phyloP scores from a whole-genome alignment of 1,140 invertebrate genomes.

The Zaprionus nigranus region DNA sequence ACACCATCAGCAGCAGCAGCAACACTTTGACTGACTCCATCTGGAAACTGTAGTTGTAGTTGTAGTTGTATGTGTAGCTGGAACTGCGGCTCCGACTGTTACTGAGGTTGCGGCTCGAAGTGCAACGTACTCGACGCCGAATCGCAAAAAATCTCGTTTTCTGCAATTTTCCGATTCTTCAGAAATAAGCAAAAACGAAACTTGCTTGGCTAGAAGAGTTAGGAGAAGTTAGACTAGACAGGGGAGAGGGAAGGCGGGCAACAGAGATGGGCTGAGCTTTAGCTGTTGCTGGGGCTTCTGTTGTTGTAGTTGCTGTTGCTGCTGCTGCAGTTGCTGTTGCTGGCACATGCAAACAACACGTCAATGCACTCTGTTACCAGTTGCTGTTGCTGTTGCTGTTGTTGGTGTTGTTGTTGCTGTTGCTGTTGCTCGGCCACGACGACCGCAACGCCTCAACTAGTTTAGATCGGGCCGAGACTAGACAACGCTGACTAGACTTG shows the following conservation, averaged over 20 bases:
- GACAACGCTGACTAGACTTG: conserved; percentile 70
- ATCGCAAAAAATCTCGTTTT: conserved; percentile 76
- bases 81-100: conserved; percentile 26
- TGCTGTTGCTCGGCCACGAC: conserved; percentile 30
- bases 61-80: conserved; percentile 1
- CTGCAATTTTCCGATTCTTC: conserved; percentile 79
- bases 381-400: conserved; percentile 23
- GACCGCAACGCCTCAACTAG: conserved; percentile 77
- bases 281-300: conserved; percentile 23
- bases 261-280: conserved; percentile 49
- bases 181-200: conserved; percentile 75
- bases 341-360: conserved; percentile 75
- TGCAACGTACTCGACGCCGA: conserved; percentile 73
- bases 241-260: conserved; percentile 4
- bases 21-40: conserved; percentile 36
- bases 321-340: conserved; percentile 25
- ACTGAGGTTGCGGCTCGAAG: conserved; percentile 53
- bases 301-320: conserved; percentile 28
- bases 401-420: conserved; percentile 27
- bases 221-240: conserved; percentile 19
- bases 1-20: conserved; percentile 5
- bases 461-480: conserved; percentile 73
- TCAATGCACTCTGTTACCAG: conserved; percentile 72
- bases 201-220: conserved; percentile 62
- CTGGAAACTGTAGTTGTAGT: conserved; percentile 33